These are phyloP conservation scores for Creontiades dilutus DNA, from an alignment of 2,888 invertebrate genomes.

Conservation along the genomic window DNA sequence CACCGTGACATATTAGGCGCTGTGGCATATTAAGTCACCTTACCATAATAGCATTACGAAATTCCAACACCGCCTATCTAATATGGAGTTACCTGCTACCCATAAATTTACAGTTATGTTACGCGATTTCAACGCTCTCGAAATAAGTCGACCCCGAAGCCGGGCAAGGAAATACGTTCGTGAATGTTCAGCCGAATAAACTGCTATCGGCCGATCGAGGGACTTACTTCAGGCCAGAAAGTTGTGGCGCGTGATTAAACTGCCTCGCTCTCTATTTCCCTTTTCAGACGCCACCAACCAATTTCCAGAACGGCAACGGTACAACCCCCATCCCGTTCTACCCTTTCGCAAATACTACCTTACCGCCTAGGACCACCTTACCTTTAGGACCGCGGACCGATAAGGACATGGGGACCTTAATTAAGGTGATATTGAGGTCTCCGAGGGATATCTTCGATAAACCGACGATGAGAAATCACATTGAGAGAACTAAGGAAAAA, in stretches of 20 bases:
- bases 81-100: no score
- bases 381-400: background rate
- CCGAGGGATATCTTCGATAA: background rate
- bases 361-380: background rate
- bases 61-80: no score
- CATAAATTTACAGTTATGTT: no score
- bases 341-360: background rate
- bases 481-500: background rate
- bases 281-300: background rate
- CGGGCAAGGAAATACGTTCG: background rate
- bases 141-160: no score
- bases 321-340: background rate
- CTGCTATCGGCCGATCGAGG: slow-evolving; percentile 13
- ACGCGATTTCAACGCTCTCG: no score
- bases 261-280: background rate
- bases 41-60: no score
- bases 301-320: background rate
- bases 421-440: background rate
- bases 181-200: background rate
- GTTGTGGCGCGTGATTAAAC: slow-evolving; percentile 8
- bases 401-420: slow-evolving; percentile 13
- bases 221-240: background rate
- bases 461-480: background rate
- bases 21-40: no score
- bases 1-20: no score